A percentile compares a stretch with the other conserved stretches of the same genome.
These are phyloP conservation scores for Archips xylosteana DNA, from an alignment of 2,888 invertebrate genomes.

Conservation along the genomic window DNA sequence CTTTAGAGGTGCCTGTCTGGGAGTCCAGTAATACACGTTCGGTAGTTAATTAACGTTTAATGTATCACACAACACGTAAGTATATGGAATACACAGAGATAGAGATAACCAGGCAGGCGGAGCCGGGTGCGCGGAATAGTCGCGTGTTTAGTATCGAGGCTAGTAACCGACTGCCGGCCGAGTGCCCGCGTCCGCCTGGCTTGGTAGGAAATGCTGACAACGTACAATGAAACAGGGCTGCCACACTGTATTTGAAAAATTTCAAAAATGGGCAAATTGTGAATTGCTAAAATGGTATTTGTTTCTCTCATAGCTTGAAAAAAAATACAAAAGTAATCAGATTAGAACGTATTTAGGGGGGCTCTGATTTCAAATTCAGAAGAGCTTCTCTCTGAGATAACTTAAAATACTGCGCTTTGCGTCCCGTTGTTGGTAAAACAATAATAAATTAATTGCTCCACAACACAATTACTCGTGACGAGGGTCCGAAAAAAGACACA, in stretches of 20 bases:
- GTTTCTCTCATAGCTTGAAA: neutral
- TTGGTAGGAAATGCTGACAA: too few relatives aligned
- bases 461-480: conserved; percentile 73
- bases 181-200: too few relatives aligned
- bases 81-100: too few relatives aligned
- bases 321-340: neutral
- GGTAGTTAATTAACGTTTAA: too few relatives aligned
- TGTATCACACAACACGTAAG: too few relatives aligned
- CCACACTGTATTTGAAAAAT: conserved; percentile 20
- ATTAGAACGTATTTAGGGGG: neutral
- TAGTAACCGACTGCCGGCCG: too few relatives aligned
- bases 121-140: too few relatives aligned
- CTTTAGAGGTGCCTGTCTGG: too few relatives aligned
- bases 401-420: conserved; percentile 25
- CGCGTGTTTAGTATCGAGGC: too few relatives aligned
- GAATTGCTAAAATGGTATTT: neutral
- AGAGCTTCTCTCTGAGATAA: conserved; percentile 5
- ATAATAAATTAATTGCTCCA: conserved; percentile 64
- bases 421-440: conserved; percentile 30
- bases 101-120: too few relatives aligned
- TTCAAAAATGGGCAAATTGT: neutral
- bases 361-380: conserved; percentile 9
- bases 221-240: too few relatives aligned
- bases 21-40: too few relatives aligned
- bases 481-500: conserved; percentile 71